phyloP scores from a whole-genome alignment of 1,140 invertebrate genomes.

The Ctenoplectra terminalis region DNA sequence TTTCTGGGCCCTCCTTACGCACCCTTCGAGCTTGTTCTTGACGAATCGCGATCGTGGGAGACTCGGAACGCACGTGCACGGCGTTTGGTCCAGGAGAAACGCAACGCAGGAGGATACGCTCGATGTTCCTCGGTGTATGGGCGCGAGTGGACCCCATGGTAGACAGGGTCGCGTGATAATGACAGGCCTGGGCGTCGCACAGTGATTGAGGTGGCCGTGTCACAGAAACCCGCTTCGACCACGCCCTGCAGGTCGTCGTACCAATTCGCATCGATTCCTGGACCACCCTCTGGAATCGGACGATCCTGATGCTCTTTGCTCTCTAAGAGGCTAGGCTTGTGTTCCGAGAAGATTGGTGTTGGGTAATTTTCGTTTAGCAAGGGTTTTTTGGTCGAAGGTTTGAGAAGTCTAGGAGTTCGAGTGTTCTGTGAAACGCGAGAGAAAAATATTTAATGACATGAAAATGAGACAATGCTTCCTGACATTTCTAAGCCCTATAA shows the following conservation, averaged over 20 bases:
- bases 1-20: constrained; percentile 18
- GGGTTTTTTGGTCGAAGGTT: no score
- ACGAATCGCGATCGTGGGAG: constrained; percentile 56
- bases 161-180: constrained; percentile 81
- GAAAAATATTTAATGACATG: no score
- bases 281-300: constrained; percentile 33
- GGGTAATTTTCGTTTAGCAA: background rate
- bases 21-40: constrained; percentile 56
- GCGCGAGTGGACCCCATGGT: constrained; percentile 58
- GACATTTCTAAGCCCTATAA: no score
- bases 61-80: constrained; percentile 28
- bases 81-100: background rate
- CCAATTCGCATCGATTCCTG: constrained; percentile 71
- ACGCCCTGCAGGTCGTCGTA: constrained; percentile 74
- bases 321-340: background rate
- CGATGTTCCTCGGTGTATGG: constrained; percentile 33
- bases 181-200: constrained; percentile 79
- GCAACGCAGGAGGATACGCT: background rate
- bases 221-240: constrained; percentile 76
- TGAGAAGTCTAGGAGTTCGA: no score
- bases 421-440: no score
- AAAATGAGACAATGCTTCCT: no score
- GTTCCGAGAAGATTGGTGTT: background rate
- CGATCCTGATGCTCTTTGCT: background rate
- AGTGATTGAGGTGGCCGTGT: constrained; percentile 80